Percentiles rank a stretch among this genome's conserved stretches.
Evolutionary conservation across 2,113 vertebrate genomes (phyloP).

Genomic region (Ptyas mucosa): DNA sequence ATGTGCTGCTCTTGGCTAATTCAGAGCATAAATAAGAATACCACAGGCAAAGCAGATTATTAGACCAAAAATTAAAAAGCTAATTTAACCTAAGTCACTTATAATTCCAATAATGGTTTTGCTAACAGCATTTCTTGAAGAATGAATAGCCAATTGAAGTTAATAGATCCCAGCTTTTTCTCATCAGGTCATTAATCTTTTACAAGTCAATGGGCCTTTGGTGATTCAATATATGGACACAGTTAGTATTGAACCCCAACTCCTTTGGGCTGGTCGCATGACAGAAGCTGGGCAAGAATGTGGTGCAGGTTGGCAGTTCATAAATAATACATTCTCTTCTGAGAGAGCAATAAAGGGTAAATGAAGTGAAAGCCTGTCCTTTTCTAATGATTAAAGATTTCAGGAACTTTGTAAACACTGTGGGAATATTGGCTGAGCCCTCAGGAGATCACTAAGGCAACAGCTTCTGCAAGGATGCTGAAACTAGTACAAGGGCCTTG

Average conservation of each 20-base stretch:
- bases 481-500: neutral
- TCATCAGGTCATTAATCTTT: conserved; percentile 27
- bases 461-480: neutral
- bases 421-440: neutral
- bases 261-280: neutral
- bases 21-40: neutral
- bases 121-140: neutral
- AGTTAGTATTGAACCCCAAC: conserved; percentile 19
- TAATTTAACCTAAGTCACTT: conserved; percentile 7
- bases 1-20: neutral
- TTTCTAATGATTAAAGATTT: neutral
- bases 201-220: conserved; percentile 23
- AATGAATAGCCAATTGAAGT: neutral
- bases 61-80: conserved; percentile 6
- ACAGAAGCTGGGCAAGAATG: conserved; percentile 19
- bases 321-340: conserved; percentile 1
- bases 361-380: neutral
- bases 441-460: neutral
- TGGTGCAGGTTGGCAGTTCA: neutral
- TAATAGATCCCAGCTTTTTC: neutral
- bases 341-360: neutral
- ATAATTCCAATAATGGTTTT: neutral
- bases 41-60: conserved; percentile 3
- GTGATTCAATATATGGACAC: conserved; percentile 6
- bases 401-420: neutral